Conservation (phyloP, 2,113 vertebrate genomes). For the Vidua macroura region DNA sequence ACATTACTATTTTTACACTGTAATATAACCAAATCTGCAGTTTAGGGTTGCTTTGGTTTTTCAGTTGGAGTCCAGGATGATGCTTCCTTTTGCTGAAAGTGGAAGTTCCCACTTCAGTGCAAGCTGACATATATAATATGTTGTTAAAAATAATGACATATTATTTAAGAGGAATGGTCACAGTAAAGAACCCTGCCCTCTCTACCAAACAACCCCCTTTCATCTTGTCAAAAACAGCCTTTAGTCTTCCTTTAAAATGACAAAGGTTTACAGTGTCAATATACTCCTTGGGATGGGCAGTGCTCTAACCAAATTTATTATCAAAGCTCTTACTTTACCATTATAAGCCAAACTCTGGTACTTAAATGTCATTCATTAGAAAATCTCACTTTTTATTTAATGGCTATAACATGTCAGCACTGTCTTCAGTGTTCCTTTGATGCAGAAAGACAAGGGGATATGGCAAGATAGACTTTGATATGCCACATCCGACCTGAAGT, state of each 20-base stretch:
- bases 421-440: not conserved
- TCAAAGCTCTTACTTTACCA: not conserved
- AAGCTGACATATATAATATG: not conserved
- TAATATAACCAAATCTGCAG: not conserved
- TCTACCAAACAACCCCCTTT: not conserved
- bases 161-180: not conserved
- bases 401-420: slow-evolving; percentile 15
- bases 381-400: slow-evolving; percentile 53
- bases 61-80: not conserved
- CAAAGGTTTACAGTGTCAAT: not conserved
- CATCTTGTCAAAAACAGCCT: not conserved
- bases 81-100: not conserved
- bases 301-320: not conserved
- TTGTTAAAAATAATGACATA: not conserved
- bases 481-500: not conserved
- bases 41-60: not conserved
- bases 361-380: not conserved
- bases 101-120: not conserved
- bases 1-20: not conserved
- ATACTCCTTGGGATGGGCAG: not conserved
- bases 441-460: not conserved
- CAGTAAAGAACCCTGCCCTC: not conserved
- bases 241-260: not conserved
- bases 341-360: not conserved
- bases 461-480: not conserved